Conservation (phyloP, 2,113 vertebrate genomes). For the Epinephelus fuscoguttatus region DNA sequence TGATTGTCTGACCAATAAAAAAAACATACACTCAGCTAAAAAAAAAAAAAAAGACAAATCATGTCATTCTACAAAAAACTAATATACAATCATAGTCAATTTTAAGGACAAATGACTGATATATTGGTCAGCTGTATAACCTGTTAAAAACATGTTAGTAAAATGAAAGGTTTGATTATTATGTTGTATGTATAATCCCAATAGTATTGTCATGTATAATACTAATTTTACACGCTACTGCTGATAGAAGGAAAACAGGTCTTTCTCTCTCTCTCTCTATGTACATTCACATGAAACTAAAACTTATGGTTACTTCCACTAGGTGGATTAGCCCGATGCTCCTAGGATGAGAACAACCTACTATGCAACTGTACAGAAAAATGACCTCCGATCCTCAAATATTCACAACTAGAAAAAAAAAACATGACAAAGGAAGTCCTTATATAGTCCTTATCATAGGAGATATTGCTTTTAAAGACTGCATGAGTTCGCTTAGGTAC, state of each 20-base stretch:
- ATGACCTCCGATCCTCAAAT: slow-evolving; percentile 62
- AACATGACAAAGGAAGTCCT: slow-evolving; percentile 65
- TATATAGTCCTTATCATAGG: slow-evolving; percentile 75
- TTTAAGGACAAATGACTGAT: slow-evolving; percentile 70
- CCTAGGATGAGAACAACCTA: slow-evolving; percentile 66
- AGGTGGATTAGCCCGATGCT: slow-evolving; percentile 59
- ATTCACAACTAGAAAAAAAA: slow-evolving; percentile 69
- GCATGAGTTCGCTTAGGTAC: slow-evolving; percentile 77
- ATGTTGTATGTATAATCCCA: slow-evolving; percentile 59
- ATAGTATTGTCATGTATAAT: slow-evolving; percentile 70
- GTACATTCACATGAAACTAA: slow-evolving; percentile 79
- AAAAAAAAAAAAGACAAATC: slow-evolving; percentile 51
- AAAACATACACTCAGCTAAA: slow-evolving; percentile 51
- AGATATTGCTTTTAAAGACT: slow-evolving; percentile 84
- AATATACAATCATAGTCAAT: slow-evolving; percentile 81
- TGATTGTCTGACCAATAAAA: slow-evolving; percentile 81
- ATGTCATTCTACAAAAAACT: slow-evolving; percentile 68
- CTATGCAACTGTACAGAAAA: slow-evolving; percentile 75
- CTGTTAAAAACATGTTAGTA: slow-evolving; percentile 71
- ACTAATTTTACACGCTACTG: slow-evolving; percentile 73
- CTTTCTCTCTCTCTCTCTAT: slow-evolving; percentile 63
- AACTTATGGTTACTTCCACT: slow-evolving; percentile 59
- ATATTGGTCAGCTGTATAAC: slow-evolving; percentile 78
- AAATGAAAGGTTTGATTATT: slow-evolving; percentile 67
- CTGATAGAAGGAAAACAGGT: slow-evolving; percentile 67